Base-by-base conservation (phyloP, 2,888 invertebrate species). In the Eupithecia pulchellata region DNA sequence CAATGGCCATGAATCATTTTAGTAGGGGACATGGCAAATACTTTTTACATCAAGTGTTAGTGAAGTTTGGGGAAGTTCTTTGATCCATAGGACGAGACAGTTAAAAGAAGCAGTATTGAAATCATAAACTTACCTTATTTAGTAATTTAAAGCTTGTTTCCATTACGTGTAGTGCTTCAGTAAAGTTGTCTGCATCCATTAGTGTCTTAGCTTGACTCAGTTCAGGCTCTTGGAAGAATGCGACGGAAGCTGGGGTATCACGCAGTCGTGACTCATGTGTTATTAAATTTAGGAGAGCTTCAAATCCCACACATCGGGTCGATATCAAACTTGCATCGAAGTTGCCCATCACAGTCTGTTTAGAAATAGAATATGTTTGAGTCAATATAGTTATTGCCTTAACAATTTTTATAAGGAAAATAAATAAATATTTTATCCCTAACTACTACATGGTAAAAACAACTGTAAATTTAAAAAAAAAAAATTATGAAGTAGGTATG, bases 81-180 rank as follows among this genome's bases (percentile, higher is more conserved):
- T 47, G n/a, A 3, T 0, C 8, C 4, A 2, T 36, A 14, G 36
- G 36, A 36, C 3, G 3, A n/a, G 42, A 2, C 0, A 1, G 9
- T 34, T 1, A 34, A 11, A 8, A 42, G 9, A 42, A 17, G n/a
- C n/a, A 47, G 42, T 52, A 1, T 3, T 25, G 25, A 25, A 25
- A 52, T 20, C 2, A 20, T 52, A 52, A 52, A 25, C 27, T 73
- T 82, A 92, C 93, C 91, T 94, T 93, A 81, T 92, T 93, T 68
- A 97, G 87, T 78, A 97, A 88, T 79, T 95, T 95, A 82, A 97
- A 97, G 79, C 94, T 96, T 78, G 95, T 96, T 86, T 97, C 97
- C 67, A 97, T 88, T 68, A 96, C 82, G 42, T 95, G 95, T 65
- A 96, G 89, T 4, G 97, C 97, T 95, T 93, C 86, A 75, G 95